Evolutionary conservation across 2,113 vertebrate genomes (phyloP).

Genomic region (Harpagus bidentatus): DNA sequence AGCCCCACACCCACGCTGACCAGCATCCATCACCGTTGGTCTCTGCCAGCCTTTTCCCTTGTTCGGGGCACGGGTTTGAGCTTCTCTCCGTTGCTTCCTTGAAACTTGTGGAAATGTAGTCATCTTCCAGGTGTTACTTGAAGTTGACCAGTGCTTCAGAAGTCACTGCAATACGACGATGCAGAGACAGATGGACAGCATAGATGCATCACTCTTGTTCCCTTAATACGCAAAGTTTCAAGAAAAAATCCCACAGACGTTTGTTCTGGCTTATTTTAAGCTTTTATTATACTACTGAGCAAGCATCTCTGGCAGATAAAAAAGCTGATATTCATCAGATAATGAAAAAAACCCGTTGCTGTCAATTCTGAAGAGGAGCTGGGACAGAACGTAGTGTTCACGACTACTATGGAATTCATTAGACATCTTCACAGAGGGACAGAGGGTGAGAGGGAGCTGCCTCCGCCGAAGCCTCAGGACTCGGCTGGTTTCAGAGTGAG

Average conservation of each 20-base stretch:
- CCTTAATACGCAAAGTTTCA: not conserved
- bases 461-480: not conserved
- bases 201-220: not conserved
- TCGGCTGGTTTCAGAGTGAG: not conserved
- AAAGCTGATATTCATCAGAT: not conserved
- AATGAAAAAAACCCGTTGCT: not conserved
- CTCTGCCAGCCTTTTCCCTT: not conserved
- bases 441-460: not conserved
- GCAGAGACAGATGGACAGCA: not conserved
- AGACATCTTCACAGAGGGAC: not conserved
- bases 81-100: not conserved
- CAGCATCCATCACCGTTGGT: fast-evolving
- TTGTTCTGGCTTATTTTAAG: not conserved
- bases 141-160: not conserved
- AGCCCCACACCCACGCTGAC: fast-evolving
- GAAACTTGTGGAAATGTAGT: not conserved
- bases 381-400: not conserved
- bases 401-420: not conserved
- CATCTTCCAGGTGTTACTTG: not conserved
- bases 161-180: not conserved
- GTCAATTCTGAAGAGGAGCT: not conserved
- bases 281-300: not conserved
- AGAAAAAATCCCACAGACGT: not conserved
- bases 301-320: not conserved
- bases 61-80: not conserved